These are phyloP conservation scores for Ictidomys tridecemlineatus DNA, from an alignment of 2,113 vertebrate species.

Conservation along the genomic window DNA sequence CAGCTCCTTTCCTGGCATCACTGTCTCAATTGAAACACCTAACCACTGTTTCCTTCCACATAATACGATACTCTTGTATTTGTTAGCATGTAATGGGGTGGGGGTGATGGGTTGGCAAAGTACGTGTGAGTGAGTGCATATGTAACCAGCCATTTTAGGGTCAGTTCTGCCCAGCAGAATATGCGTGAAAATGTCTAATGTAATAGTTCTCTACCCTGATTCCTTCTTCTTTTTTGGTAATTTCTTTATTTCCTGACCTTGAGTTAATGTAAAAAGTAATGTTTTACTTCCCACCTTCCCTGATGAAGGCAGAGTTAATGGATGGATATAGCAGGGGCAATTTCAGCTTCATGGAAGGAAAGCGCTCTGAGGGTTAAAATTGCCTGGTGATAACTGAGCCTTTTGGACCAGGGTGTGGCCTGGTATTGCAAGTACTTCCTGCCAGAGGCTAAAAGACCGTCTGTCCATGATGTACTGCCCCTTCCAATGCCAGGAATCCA, in stretches of 20 bases:
- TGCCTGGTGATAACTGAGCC: slow-evolving; percentile 23
- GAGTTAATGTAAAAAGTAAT: slow-evolving; percentile 59
- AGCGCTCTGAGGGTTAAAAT: not conserved
- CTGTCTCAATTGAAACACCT: not conserved
- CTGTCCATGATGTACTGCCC: not conserved
- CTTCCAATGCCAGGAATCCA: slow-evolving; percentile 3
- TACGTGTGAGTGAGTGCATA: not conserved
- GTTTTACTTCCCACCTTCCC: not conserved
- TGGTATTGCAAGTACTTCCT: slow-evolving; percentile 9
- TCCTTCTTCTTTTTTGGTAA: slow-evolving; percentile 60
- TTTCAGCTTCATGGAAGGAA: not conserved
- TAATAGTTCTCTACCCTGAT: slow-evolving; percentile 71
- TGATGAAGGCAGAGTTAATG: slow-evolving; percentile 24
- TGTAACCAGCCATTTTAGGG: slow-evolving; percentile 27
- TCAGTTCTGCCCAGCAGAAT: slow-evolving; percentile 61
- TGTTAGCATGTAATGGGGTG: not conserved
- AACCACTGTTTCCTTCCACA: slow-evolving; percentile 51
- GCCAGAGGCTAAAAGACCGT: slow-evolving; percentile 16
- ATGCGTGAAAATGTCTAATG: slow-evolving; percentile 24
- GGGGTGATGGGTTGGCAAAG: not conserved
- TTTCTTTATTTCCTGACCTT: slow-evolving; percentile 59
- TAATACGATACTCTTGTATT: not conserved
- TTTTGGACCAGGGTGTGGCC: not conserved
- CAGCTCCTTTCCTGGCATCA: slow-evolving; percentile 2
- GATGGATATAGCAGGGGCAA: not conserved